Base-by-base conservation (phyloP, 2,797 vertebrate species). In the Karalla daura region DNA sequence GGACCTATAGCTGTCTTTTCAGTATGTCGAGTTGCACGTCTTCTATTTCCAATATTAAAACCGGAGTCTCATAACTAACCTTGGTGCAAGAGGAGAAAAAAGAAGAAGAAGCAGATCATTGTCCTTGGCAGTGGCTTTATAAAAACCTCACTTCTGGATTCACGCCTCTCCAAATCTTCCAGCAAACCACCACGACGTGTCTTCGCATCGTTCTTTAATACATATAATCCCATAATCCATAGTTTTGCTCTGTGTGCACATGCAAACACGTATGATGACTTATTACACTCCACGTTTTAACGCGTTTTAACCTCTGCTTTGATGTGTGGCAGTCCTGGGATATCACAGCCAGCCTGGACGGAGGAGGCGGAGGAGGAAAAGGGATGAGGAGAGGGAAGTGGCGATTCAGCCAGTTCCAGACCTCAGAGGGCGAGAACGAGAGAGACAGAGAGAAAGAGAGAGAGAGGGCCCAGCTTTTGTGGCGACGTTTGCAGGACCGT, bases 401-500 rank as follows among this genome's bases (percentile, higher is more conserved):
- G 65, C 7, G 62, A 67, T 76, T 80, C 78, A 73, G 56, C 74
- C 20, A 14, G 62, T 70, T 72, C 58, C 12, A 50, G 44, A 64
- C 56, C 47, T n/a, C n/a, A n/a, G n/a, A n/a, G n/a, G n/a, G n/a
- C n/a, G n/a, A n/a, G n/a, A n/a, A n/a, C n/a, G n/a, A n/a, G n/a
- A n/a, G n/a, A n/a, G n/a, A n/a, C n/a, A n/a, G n/a, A n/a, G n/a
- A n/a, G n/a, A n/a, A n/a, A n/a, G n/a, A n/a, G 53, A 56, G 73
- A 35, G 61, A 62, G 54, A 54, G 24, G 63, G 53, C 27, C 15
- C n/a, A 17, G 63, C 51, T 70, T 87, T 87, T 84, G 79, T 87
- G 74, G 59, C 39, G 80, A 70, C 80, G 84, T 88, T n/a, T 85
- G 84, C 77, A 81, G 59, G n/a, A 81, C 72, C 83, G 28, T 74